Evolutionary conservation across 2,797 vertebrate species (phyloP), one percentile per base, ranked within the genome.

Genomic region (Melanotaenia trifasciata): DNA sequence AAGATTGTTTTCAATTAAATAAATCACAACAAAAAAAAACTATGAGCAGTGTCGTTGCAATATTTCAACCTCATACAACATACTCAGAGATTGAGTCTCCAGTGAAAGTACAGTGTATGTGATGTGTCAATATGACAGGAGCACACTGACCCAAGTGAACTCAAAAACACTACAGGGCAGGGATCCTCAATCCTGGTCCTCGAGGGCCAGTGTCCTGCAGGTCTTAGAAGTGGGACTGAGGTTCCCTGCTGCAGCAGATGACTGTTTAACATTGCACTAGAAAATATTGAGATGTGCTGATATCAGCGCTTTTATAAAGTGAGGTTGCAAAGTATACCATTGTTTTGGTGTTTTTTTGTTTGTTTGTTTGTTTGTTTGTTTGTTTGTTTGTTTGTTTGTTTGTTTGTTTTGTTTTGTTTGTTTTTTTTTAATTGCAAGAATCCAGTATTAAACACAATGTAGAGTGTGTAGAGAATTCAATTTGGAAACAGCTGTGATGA

Each of bases 11-110:
- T 79, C 66, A 67, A 40, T 33, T 69, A 73, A 76, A 79, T 85
- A 83, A 84, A 89, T 90, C 80, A 73, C 38, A 2, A 56, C 40
- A 65, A 75, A 83, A 89, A 88, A 84, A 77, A 45, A 77, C 28
- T 28, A 65, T 51, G 76, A 78, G 84, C 76, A 79, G 80, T 72
- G 61, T 58, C 18, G 1, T 58, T 67, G 76, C 69, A 68, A 69
- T 11, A 51, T 73, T 64, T 86, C 77, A 89, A 71, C 82, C 57
- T 73, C 4, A n/a, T 18, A 0, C 51, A 32, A 32, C 71, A 66
- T 84, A 86, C 87, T 89, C 83, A 83, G 64, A 22, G 69, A 84
- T 58, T 64, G 54, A 63, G 73, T 73, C 70, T 81, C 78, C 72
- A 47, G 22, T 80, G 70, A 83, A 74, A 76, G 80, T 78, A 72